Conservation (phyloP, 1,140 invertebrate genomes). For the Bombus affinis region DNA sequence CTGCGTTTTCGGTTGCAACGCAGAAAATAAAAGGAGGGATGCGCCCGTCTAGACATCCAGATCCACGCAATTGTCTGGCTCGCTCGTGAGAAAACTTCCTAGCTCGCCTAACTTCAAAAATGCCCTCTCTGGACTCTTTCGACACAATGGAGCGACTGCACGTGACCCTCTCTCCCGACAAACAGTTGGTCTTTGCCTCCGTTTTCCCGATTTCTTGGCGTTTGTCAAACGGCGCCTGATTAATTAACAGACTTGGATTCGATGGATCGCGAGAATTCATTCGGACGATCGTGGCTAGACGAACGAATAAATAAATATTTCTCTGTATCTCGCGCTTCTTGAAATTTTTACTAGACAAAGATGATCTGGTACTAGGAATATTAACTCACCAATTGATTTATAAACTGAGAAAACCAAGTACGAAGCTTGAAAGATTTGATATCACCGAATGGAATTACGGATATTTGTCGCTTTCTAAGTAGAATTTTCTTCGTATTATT, state of each 20-base stretch:
- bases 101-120: conserved; percentile 61
- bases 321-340: background rate
- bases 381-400: no score
- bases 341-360: no score
- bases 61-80: conserved; percentile 76
- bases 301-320: background rate
- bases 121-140: conserved; percentile 30
- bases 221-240: background rate
- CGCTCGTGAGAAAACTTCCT: conserved; percentile 67
- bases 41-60: conserved; percentile 77
- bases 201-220: fast-evolving
- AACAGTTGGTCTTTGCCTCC: background rate
- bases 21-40: conserved; percentile 63
- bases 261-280: background rate
- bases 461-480: no score
- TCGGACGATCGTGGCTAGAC: background rate
- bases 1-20: conserved; percentile 39
- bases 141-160: conserved; percentile 33
- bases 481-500: no score
- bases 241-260: background rate
- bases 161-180: conserved; percentile 7
- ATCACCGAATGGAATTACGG: no score
- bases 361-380: fast-evolving
- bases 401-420: no score
- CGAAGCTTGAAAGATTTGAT: no score